Conservation (phyloP, 2,888 invertebrate species). For the Agrochola lychnidis region DNA sequence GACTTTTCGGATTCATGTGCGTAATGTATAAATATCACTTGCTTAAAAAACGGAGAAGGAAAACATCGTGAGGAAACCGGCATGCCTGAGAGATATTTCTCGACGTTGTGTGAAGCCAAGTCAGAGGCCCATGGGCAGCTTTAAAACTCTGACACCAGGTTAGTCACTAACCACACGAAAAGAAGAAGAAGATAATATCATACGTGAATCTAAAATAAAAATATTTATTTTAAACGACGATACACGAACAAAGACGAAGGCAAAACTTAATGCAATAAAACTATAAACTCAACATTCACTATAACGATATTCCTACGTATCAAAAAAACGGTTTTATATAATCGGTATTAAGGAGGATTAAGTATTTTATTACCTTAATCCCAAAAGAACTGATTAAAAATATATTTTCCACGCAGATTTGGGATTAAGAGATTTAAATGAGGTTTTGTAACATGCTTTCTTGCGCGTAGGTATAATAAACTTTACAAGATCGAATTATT, state of each 20-base stretch:
- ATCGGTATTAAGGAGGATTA: slow-evolving; percentile 47
- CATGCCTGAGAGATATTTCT: no score
- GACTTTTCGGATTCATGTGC: no score
- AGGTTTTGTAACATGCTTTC: slow-evolving; percentile 34
- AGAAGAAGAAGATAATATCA: no score
- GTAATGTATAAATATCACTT: no score
- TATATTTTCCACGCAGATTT: slow-evolving; percentile 61
- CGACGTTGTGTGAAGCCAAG: no score
- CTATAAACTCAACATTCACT: slow-evolving; percentile 36
- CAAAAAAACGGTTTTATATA: slow-evolving; percentile 41
- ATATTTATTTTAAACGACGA: not conserved
- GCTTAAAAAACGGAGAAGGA: no score
- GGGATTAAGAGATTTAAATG: slow-evolving; percentile 53
- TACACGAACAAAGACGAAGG: slow-evolving; percentile 16
- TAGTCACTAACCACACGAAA: no score
- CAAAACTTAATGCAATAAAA: slow-evolving; percentile 24
- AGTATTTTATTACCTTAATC: slow-evolving; percentile 51
- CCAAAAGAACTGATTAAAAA: slow-evolving; percentile 51
- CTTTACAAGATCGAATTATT: not conserved
- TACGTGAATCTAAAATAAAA: no score
- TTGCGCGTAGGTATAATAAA: slow-evolving; percentile 23
- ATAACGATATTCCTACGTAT: slow-evolving; percentile 14
- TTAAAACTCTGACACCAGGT: no score
- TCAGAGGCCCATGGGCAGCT: no score
- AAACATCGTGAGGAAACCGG: no score